A percentile compares a stretch with the other conserved stretches of the same genome.
Conservation (phyloP, 2,797 vertebrate genomes). For the Percopsis omiscomaycus region DNA sequence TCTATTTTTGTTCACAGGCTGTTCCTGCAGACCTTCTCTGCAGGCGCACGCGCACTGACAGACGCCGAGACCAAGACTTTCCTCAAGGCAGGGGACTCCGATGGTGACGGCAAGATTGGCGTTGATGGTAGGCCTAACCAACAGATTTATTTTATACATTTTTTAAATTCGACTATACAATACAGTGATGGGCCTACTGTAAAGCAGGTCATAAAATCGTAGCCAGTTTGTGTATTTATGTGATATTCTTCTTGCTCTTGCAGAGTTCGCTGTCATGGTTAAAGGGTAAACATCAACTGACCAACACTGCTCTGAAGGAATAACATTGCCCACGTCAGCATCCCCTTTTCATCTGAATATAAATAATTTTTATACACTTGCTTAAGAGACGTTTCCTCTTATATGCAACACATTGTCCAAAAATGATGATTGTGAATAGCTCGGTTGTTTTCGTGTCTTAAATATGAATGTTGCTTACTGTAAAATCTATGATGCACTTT, state of each 20-base stretch:
- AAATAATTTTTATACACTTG: slow-evolving; percentile 83
- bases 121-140: slow-evolving; percentile 63
- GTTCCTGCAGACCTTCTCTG: slow-evolving; percentile 82
- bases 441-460: slow-evolving; percentile 84
- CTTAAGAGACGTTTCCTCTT: slow-evolving; percentile 77
- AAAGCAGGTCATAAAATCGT: not conserved
- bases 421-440: slow-evolving; percentile 79
- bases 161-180: too few species aligned
- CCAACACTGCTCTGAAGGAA: slow-evolving; percentile 80
- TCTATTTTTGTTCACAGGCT: slow-evolving; percentile 52
- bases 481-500: slow-evolving; percentile 85
- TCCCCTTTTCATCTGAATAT: slow-evolving; percentile 78
- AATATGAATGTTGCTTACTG: slow-evolving; percentile 83
- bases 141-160: too few species aligned
- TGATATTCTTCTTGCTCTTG: not conserved
- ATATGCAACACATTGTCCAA: slow-evolving; percentile 78
- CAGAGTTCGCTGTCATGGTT: slow-evolving; percentile 78
- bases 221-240: not conserved
- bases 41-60: slow-evolving; percentile 70
- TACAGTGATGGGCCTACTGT: too few species aligned
- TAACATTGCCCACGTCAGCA: slow-evolving; percentile 73
- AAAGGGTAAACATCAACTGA: slow-evolving; percentile 73
- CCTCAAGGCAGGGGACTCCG: slow-evolving; percentile 79
- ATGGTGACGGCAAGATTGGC: slow-evolving; percentile 84
- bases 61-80: slow-evolving; percentile 76